A percentile compares a stretch with the other conserved stretches of the same genome.
Evolutionary conservation across 2,113 vertebrate species (phyloP).

Genomic region (Apodemus speciosus): DNA sequence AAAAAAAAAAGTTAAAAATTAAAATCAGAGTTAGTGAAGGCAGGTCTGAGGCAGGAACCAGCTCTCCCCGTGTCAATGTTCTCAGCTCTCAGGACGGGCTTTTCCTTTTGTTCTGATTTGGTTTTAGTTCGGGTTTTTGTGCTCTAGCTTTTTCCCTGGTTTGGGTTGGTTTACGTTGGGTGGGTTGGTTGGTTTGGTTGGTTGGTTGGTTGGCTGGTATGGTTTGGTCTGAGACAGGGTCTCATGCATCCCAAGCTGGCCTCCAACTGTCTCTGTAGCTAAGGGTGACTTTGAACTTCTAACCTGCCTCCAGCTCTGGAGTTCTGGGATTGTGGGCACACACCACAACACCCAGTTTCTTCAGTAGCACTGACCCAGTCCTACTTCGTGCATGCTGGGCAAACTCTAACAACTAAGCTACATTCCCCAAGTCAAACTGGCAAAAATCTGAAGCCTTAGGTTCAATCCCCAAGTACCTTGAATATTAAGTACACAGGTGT

Average conservation of each 20-base stretch:
- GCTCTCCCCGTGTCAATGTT: background rate
- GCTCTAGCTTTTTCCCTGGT: background rate
- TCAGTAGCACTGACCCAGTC: background rate
- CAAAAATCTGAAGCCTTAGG: background rate
- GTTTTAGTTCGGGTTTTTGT: background rate
- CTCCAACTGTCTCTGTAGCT: background rate
- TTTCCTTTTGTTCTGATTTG: background rate
- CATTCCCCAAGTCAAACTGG: background rate
- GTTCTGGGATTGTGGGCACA: background rate
- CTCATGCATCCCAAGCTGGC: background rate
- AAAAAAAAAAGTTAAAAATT: too few species aligned
- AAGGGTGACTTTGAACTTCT: background rate
- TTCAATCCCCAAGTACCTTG: background rate
- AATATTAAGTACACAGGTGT: background rate
- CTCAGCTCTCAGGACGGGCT: background rate
- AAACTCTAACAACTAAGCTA: background rate
- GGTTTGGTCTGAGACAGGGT: background rate
- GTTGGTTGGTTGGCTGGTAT: background rate
- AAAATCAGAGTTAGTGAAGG: background rate
- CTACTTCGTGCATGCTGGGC: too few species aligned
- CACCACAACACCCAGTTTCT: background rate
- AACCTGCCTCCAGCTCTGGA: background rate
- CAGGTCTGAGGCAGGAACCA: background rate
- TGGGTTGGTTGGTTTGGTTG: too few species aligned
- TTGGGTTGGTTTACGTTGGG: background rate